phyloP scores from a whole-genome alignment of 2,797 vertebrate genomes.

The Rhynchonycteris naso region DNA sequence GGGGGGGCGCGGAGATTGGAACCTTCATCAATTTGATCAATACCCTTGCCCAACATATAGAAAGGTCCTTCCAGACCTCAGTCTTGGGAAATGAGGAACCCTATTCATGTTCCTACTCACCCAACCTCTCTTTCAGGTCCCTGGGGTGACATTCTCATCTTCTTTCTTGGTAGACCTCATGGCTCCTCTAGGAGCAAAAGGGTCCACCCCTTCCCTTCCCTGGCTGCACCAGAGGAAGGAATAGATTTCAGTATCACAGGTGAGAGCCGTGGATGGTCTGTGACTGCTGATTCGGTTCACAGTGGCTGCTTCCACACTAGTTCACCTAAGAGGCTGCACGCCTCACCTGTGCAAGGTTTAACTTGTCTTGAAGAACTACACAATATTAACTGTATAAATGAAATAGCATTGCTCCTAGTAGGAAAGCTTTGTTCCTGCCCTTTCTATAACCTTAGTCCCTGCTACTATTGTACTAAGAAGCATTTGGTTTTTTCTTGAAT shows the following conservation, averaged over 20 bases:
- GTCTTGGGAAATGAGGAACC: not conserved
- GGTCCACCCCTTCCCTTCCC: not conserved
- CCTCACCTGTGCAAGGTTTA: not conserved
- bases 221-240: not conserved
- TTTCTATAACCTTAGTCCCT: not conserved
- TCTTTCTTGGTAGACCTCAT: not conserved
- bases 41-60: not conserved
- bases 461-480: conserved; percentile 13
- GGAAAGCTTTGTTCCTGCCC: conserved; percentile 30
- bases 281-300: not conserved
- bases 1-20: not conserved
- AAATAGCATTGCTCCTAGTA: not conserved
- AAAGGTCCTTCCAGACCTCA: not conserved
- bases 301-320: too few species aligned
- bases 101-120: not conserved
- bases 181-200: not conserved
- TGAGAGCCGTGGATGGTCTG: fast-evolving
- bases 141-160: not conserved
- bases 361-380: not conserved
- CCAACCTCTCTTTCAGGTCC: not conserved
- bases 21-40: not conserved
- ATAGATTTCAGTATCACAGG: not conserved
- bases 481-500: conserved; percentile 37
- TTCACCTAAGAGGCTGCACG: not conserved
- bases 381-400: not conserved